Conservation (phyloP, 2,113 vertebrate genomes). For the Hippocampus mohnikei region DNA sequence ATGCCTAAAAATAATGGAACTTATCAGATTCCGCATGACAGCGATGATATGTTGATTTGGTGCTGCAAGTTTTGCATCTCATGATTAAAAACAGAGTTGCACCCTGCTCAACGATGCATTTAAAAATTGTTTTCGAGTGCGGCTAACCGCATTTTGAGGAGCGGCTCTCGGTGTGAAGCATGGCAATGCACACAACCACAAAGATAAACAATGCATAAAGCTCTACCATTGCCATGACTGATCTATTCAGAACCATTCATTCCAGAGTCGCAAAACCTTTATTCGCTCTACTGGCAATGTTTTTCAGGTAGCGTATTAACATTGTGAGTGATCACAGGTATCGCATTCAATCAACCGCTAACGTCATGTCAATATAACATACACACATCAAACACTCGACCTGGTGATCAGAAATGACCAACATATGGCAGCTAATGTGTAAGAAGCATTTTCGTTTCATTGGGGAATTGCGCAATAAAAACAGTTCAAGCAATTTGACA, state of each 20-base stretch:
- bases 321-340: no score
- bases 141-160: no score
- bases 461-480: background rate
- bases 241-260: background rate
- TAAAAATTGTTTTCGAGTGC: no score
- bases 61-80: conserved; percentile 44
- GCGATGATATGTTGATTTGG: conserved; percentile 33
- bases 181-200: no score
- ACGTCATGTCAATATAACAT: no score
- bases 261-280: background rate
- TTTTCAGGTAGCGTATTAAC: no score
- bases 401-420: background rate
- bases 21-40: no score
- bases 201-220: background rate
- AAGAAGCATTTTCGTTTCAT: background rate
- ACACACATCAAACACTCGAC: background rate
- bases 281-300: no score
- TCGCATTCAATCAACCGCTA: background rate
- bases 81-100: conserved; percentile 26
- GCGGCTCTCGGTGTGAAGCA: no score
- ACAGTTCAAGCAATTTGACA: background rate
- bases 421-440: background rate
- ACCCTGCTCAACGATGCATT: background rate
- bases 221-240: background rate
- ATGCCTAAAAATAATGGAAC: no score